phyloP scores from a whole-genome alignment of 2,113 vertebrate genomes.

The Upupa epops region DNA sequence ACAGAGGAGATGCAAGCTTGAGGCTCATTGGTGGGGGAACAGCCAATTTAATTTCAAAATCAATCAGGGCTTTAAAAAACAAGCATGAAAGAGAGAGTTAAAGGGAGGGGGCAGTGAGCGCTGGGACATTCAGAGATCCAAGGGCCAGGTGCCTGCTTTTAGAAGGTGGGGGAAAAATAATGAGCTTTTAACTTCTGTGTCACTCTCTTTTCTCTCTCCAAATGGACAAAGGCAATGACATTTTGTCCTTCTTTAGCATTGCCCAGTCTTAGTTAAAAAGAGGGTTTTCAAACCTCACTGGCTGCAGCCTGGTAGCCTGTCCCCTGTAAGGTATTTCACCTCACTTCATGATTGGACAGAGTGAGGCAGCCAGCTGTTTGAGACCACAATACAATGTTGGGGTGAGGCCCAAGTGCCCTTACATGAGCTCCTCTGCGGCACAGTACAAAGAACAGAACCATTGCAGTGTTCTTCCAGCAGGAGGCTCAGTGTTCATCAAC shows the following conservation, averaged over 20 bases:
- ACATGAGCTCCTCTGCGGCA: rapidly evolving
- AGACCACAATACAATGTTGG: not conserved
- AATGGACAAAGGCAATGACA: not conserved
- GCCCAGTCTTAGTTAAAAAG: not conserved
- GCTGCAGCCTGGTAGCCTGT: not conserved
- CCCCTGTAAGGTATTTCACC: not conserved
- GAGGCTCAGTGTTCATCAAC: not conserved
- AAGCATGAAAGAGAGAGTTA: not conserved
- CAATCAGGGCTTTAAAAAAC: not conserved
- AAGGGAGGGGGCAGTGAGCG: not conserved
- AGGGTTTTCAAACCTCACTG: not conserved
- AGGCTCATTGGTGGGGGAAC: not conserved
- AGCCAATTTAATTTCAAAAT: conserved; percentile 11
- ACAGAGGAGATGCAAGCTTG: not conserved
- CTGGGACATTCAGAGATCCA: not conserved
- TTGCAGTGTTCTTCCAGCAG: not conserved
- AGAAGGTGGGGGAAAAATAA: not conserved
- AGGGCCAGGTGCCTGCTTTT: not conserved
- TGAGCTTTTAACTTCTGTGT: not conserved
- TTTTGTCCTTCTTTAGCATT: not conserved
- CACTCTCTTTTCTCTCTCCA: not conserved
- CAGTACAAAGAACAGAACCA: not conserved
- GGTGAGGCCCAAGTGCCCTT: no score
- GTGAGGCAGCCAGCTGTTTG: not conserved
- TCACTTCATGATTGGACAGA: not conserved